phyloP scores from a whole-genome alignment of 2,113 vertebrate genomes.

The Ramphastos sulfuratus region DNA sequence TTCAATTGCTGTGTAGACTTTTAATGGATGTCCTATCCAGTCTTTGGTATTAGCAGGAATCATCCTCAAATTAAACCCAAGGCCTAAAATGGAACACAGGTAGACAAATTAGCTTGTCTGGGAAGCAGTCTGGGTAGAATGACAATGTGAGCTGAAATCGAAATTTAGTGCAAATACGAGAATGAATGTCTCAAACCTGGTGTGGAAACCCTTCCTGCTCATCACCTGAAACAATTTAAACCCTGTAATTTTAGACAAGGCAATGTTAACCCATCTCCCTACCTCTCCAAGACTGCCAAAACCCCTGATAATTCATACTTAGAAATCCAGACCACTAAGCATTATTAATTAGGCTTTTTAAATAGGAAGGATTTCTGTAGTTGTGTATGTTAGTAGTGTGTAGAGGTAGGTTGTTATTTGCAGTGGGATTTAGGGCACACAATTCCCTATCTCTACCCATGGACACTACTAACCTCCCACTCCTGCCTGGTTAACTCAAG shows the following conservation, averaged over 20 bases:
- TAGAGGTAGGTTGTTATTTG: neutral
- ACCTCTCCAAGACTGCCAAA: neutral
- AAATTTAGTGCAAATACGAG: slow-evolving; percentile 41
- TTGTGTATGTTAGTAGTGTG: neutral
- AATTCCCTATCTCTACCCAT: neutral
- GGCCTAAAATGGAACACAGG: slow-evolving; percentile 53
- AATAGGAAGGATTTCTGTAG: neutral
- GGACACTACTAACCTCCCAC: neutral
- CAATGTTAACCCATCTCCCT: neutral
- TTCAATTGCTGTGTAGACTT: slow-evolving; percentile 46
- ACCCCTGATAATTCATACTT: neutral
- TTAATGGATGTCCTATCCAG: slow-evolving; percentile 55
- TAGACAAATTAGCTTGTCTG: slow-evolving; percentile 60
- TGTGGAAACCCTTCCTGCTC: neutral
- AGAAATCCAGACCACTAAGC: neutral
- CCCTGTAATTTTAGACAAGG: slow-evolving; percentile 34
- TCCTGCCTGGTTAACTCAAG: neutral
- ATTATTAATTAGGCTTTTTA: neutral
- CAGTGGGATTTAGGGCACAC: neutral
- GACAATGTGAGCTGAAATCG: slow-evolving; percentile 4
- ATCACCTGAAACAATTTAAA: neutral
- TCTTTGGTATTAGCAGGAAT: slow-evolving; percentile 47
- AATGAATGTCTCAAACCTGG: neutral
- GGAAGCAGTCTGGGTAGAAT: slow-evolving; percentile 10
- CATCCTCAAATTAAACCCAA: slow-evolving; percentile 62